Conservation (phyloP, 1,140 invertebrate genomes). For the Drosophila chauvacae region DNA sequence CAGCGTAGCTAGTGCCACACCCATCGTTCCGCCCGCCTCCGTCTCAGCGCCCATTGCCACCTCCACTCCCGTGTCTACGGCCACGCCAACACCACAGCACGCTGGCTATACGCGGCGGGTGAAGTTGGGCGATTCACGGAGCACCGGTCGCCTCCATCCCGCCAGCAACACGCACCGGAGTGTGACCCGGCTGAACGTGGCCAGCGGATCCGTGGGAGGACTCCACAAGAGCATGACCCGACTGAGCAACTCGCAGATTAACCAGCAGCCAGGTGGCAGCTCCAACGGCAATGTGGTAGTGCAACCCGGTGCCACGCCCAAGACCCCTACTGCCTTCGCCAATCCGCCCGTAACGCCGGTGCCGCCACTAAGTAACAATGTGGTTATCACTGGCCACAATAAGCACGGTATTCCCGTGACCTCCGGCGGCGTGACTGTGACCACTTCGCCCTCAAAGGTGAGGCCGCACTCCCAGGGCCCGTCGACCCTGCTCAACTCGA, state of each 20-base stretch:
- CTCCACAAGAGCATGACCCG: conserved; percentile 93
- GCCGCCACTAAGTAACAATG: conserved; percentile 82
- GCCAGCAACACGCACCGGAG: conserved; percentile 89
- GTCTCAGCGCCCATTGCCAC: conserved; percentile 42
- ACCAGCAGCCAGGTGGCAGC: conserved; percentile 78
- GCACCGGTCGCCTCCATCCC: conserved; percentile 88
- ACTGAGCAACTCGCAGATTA: conserved; percentile 90
- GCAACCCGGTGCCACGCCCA: conserved; percentile 71
- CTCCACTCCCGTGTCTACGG: conserved; percentile 41
- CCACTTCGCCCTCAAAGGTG: conserved; percentile 86
- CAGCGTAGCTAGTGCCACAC: conserved; percentile 27
- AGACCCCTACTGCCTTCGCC: conserved; percentile 55
- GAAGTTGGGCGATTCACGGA: conserved; percentile 88
- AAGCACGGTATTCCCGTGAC: conserved; percentile 85
- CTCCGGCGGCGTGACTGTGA: conserved; percentile 88
- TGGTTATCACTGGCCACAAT: conserved; percentile 85
- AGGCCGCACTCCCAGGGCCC: conserved; percentile 86
- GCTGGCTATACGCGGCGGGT: conserved; percentile 87
- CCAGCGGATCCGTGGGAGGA: conserved; percentile 90
- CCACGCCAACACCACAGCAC: conserved; percentile 67
- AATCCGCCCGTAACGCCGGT: conserved; percentile 82
- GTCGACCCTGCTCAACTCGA: conserved; percentile 83
- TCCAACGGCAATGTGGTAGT: conserved; percentile 79
- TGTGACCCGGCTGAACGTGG: conserved; percentile 90
- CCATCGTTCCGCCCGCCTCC: conserved; percentile 12